A percentile compares a stretch with the other conserved stretches of the same genome.
These are phyloP conservation scores for Cecropterus lyciades DNA, from an alignment of 1,140 invertebrate species.

Conservation along the genomic window DNA sequence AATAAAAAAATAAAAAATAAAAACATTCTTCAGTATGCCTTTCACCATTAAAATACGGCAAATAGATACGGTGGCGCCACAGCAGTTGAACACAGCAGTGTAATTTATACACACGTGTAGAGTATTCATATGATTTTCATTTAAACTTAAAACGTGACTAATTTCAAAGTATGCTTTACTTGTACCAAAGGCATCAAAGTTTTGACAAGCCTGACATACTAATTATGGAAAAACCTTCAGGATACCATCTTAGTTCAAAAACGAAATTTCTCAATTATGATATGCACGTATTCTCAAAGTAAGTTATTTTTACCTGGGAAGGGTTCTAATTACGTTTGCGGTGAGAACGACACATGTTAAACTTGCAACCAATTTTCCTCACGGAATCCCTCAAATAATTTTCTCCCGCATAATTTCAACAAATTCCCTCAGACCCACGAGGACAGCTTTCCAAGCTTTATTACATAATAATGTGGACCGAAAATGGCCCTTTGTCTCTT, in stretches of 20 bases:
- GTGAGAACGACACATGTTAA: slow-evolving; percentile 8
- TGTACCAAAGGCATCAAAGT: slow-evolving; percentile 1
- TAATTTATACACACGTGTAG: background rate
- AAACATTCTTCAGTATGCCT: too few species aligned
- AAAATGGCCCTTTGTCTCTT: slow-evolving; percentile 33
- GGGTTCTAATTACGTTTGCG: slow-evolving; percentile 31
- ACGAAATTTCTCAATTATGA: slow-evolving; percentile 24
- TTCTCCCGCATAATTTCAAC: slow-evolving; percentile 25
- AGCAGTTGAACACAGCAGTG: too few species aligned
- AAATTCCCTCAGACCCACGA: slow-evolving; percentile 18
- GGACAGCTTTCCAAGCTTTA: slow-evolving; percentile 14
- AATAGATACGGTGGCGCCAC: too few species aligned
- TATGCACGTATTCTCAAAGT: slow-evolving; percentile 24
- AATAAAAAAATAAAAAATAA: too few species aligned
- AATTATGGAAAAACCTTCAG: slow-evolving; percentile 12
- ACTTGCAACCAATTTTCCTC: slow-evolving; percentile 30
- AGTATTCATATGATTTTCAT: slow-evolving; percentile 9
- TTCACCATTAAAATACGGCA: too few species aligned
- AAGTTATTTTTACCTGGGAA: slow-evolving; percentile 29
- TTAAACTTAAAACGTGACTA: slow-evolving; percentile 17
- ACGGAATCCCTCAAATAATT: slow-evolving; percentile 32
- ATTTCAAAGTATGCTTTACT: slow-evolving; percentile 5
- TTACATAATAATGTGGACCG: slow-evolving; percentile 34
- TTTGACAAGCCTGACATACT: slow-evolving; percentile 21
- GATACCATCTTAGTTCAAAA: slow-evolving; percentile 5